Base-by-base conservation (phyloP, 2,113 vertebrate genomes). In the Butorides virescens region DNA sequence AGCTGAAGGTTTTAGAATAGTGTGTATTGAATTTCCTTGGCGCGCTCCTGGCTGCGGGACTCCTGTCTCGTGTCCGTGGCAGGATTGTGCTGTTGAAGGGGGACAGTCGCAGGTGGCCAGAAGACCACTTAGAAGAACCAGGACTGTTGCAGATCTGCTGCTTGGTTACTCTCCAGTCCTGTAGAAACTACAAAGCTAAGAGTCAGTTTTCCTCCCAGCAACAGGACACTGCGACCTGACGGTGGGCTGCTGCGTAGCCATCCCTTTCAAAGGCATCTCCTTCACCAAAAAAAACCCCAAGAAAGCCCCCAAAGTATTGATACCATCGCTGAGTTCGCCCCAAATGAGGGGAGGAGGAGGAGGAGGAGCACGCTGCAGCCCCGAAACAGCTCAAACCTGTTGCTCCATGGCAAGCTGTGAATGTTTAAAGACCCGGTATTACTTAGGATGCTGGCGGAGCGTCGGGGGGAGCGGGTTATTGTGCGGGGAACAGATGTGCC, bases 401-500 rank as follows among this genome's bases (percentile, higher is more conserved):
- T 98, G 98, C 98, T 90, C 61, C 34, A 27, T 20, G n/a, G 70
- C 96, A 92, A 92, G 96, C 97, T 89, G 98, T 52, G 96, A 53
- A 74, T 67, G 82, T 95, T 91, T 86, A 77, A 92, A 73, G 96
- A 80, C 89, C 93, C 46, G 44, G 80, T 63, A 52, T 90, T 66
- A 50, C 86, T 94, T 86, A 78, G 91, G 93, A 85, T 96, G 94
- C 92, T 97, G 94, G 93, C 65, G 74, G 82, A 90, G 76, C 68
- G 32, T 86, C 37, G 78, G 90, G 78, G 72, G 68, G 82, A 82
- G 85, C 89, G 94, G 97, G 98, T 97, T 91, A 90, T 78, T 95
- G 96, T 93, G 96, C 84, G 95, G 95, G 98, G 98, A 98, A 98
- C 99, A 99, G 99, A 99, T 99, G 99, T 99, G 98, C 81, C 73